Percentiles rank a stretch among this genome's conserved stretches.
Conservation (phyloP, 2,797 vertebrate genomes). For the Pseudocheirus occidentalis region DNA sequence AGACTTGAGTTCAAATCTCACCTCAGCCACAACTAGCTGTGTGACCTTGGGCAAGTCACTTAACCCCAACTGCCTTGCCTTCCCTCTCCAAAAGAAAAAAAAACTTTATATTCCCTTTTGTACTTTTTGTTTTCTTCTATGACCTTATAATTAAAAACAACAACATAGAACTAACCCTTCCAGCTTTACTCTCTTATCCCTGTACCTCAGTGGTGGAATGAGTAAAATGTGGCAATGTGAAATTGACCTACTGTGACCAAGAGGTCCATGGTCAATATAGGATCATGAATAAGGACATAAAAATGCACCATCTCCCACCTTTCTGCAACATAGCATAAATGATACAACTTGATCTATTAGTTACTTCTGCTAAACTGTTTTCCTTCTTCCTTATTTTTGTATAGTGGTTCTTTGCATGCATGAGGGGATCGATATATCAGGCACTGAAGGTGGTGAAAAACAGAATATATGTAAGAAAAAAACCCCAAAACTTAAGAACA, state of each 20-base stretch:
- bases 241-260: background rate
- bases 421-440: background rate
- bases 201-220: background rate
- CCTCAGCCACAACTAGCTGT: too few species aligned
- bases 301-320: background rate
- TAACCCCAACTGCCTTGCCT: too few species aligned
- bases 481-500: background rate
- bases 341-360: background rate
- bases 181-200: background rate
- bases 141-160: background rate
- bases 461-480: background rate
- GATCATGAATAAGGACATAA: background rate
- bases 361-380: background rate
- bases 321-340: background rate
- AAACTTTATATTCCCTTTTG: background rate
- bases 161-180: background rate
- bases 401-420: background rate
- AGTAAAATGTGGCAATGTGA: background rate
- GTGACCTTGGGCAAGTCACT: too few species aligned
- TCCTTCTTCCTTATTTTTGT: background rate
- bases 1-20: too few species aligned
- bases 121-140: background rate
- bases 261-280: background rate
- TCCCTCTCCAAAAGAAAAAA: background rate
- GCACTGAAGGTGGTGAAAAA: background rate